These are phyloP conservation scores for Brienomyrus brachyistius DNA, from an alignment of 2,113 vertebrate genomes.

Conservation along the genomic window DNA sequence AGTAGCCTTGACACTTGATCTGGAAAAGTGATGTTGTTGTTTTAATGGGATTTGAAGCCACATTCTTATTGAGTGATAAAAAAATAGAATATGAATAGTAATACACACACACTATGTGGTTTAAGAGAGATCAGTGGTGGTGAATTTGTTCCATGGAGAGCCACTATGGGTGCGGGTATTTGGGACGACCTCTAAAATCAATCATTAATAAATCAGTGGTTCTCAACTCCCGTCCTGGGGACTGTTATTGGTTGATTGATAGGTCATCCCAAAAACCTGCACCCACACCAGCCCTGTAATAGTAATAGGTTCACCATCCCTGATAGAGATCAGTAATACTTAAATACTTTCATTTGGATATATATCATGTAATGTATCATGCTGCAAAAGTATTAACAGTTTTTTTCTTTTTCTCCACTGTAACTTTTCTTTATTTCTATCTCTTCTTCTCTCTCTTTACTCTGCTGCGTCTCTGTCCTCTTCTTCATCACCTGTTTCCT, in stretches of 20 bases:
- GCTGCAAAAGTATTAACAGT: neutral
- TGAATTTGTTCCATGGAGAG: no score
- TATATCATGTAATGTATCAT: neutral
- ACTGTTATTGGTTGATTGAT: no score
- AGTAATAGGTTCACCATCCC: no score
- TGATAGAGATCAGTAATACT: neutral
- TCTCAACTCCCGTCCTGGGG: no score
- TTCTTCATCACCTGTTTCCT: slow-evolving; percentile 15
- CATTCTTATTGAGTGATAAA: neutral
- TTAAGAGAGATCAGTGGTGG: neutral
- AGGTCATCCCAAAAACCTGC: no score
- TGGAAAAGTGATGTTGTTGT: slow-evolving; percentile 33
- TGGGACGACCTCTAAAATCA: no score
- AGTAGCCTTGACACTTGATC: slow-evolving; percentile 58
- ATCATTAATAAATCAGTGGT: no score
- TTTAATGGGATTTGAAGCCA: slow-evolving; percentile 34
- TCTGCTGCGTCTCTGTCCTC: slow-evolving; percentile 10
- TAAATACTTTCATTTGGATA: neutral
- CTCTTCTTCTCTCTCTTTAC: slow-evolving; percentile 33
- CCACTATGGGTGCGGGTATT: no score
- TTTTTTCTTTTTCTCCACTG: slow-evolving; percentile 11
- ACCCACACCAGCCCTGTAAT: no score
- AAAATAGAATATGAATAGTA: neutral
- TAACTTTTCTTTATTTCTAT: slow-evolving; percentile 21
- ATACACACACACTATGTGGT: neutral